Conservation (phyloP, 1,140 invertebrate genomes). For the Octopus sinensis region DNA sequence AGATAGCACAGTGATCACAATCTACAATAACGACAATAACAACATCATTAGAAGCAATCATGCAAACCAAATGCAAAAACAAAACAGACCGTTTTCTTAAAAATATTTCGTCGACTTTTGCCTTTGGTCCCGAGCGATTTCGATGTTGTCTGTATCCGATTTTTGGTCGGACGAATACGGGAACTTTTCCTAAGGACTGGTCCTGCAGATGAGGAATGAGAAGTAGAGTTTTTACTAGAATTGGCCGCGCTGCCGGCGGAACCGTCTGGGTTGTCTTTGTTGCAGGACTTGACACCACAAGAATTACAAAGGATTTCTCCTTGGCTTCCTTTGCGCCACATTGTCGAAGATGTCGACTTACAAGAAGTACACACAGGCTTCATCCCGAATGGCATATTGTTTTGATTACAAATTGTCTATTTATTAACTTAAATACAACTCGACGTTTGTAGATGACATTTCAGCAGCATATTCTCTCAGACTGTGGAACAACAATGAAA, state of each 20-base stretch:
- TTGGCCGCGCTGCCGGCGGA: constrained; percentile 17
- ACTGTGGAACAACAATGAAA: not conserved
- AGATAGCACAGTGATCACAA: not conserved
- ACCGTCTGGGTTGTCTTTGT: constrained; percentile 23
- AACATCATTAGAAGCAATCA: not conserved
- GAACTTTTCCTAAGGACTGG: constrained; percentile 53
- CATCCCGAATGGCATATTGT: constrained; percentile 64
- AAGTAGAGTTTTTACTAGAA: constrained; percentile 20
- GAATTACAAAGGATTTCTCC: constrained; percentile 65
- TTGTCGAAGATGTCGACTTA: constrained; percentile 61
- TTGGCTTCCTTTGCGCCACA: constrained; percentile 67
- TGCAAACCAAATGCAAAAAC: too few relatives aligned
- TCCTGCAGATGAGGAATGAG: constrained; percentile 17
- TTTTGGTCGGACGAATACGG: constrained; percentile 56
- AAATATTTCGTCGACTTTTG: constrained; percentile 73
- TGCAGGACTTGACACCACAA: constrained; percentile 57
- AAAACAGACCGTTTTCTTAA: constrained; percentile 69
- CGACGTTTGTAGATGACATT: constrained; percentile 2
- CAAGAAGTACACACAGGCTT: constrained; percentile 67
- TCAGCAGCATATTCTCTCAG: not conserved
- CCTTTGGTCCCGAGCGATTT: constrained; percentile 66
- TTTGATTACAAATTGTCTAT: not conserved
- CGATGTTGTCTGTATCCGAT: constrained; percentile 62
- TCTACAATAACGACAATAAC: not conserved
- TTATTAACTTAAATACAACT: not conserved